Conservation (phyloP, 2,888 invertebrate genomes). For the Cheilosia grossa region DNA sequence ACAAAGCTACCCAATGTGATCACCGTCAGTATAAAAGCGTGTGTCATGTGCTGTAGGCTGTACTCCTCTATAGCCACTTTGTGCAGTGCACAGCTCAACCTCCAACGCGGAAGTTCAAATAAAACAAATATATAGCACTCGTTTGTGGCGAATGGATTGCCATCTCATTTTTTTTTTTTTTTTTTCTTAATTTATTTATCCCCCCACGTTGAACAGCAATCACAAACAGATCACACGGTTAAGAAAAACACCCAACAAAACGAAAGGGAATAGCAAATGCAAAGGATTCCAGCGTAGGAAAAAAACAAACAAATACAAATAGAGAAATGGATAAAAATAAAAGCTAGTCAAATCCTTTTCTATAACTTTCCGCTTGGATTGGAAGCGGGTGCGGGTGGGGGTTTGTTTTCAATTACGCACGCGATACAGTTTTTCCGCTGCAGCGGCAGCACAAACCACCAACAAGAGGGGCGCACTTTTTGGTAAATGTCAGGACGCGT, state of each 20-base stretch:
- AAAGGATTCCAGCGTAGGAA: conserved; percentile 25
- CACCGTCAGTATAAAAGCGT: neutral
- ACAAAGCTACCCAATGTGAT: conserved; percentile 40
- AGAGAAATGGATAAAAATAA: conserved; percentile 33
- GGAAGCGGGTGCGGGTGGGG: neutral
- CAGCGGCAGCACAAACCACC: conserved; percentile 50
- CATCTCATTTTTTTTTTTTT: conserved; percentile 16
- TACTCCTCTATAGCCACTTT: conserved; percentile 17
- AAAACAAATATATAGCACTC: conserved; percentile 51
- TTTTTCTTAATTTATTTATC: conserved; percentile 67
- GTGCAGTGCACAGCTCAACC: conserved; percentile 25
- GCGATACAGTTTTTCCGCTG: conserved; percentile 55
- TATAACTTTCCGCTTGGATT: conserved; percentile 57
- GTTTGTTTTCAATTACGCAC: conserved; percentile 74
- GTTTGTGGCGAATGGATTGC: conserved; percentile 18
- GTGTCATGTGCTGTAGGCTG: neutral
- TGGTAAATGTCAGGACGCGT: conserved; percentile 64
- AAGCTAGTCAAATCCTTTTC: conserved; percentile 63
- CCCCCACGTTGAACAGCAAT: conserved; percentile 41
- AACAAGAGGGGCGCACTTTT: conserved; percentile 60
- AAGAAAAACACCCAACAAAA: conserved; percentile 39
- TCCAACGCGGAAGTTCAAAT: conserved; percentile 28
- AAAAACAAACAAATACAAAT: conserved; percentile 22
- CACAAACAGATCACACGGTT: conserved; percentile 68
- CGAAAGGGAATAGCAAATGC: conserved; percentile 44